Percentiles rank a stretch among this genome's conserved stretches.
Conservation (phyloP, 1,140 invertebrate genomes). For the Drosophila pseudoananassae region DNA sequence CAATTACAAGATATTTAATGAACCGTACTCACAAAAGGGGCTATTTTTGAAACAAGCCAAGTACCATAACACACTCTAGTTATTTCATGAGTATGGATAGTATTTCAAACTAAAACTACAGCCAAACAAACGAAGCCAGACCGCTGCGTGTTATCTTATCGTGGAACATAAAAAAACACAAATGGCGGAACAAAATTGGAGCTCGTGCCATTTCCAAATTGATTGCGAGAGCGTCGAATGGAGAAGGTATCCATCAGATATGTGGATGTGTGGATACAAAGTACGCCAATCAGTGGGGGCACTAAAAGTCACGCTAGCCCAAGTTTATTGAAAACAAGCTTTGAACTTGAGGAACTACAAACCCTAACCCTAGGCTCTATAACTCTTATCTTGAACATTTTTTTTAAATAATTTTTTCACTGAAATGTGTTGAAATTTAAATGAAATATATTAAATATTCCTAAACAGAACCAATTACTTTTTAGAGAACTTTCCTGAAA, state of each 20-base stretch:
- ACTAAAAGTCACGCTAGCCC: conserved; percentile 51
- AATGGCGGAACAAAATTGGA: conserved; percentile 60
- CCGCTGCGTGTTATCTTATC: conserved; percentile 46
- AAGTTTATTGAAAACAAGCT: conserved; percentile 34
- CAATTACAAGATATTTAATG: background rate
- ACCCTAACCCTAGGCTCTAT: no score
- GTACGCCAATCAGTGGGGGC: conserved; percentile 26
- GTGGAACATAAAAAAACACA: conserved; percentile 34
- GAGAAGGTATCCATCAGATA: conserved; percentile 11
- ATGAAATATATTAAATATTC: background rate
- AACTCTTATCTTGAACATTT: no score
- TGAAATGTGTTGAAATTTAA: background rate
- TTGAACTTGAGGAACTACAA: conserved; percentile 1
- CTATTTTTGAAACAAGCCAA: conserved; percentile 24
- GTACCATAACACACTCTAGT: conserved; percentile 6
- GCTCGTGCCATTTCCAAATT: conserved; percentile 53
- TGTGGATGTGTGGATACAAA: conserved; percentile 20
- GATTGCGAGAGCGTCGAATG: conserved; percentile 21
- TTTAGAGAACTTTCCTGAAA: no score
- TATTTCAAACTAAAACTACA: conserved; percentile 9
- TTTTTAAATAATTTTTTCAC: no score
- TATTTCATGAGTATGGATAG: conserved; percentile 16
- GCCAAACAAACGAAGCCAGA: conserved; percentile 16
- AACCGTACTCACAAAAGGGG: background rate
- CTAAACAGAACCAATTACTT: background rate